These are phyloP conservation scores for Dendrolimus houi DNA, from an alignment of 2,888 invertebrate species.

Conservation along the genomic window DNA sequence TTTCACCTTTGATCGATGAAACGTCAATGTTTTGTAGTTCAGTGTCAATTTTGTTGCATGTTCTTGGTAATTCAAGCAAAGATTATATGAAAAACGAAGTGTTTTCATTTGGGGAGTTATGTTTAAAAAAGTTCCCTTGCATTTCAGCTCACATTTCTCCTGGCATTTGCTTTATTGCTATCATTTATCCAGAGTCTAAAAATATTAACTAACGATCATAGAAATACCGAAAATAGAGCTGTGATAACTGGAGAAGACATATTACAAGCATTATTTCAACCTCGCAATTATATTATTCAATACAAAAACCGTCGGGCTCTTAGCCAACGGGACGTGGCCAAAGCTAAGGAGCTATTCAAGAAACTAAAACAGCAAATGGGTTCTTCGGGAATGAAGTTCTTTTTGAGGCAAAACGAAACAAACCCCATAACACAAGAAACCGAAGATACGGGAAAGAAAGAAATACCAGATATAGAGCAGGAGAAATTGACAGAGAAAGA, in stretches of 20 bases:
- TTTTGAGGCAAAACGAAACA: not conserved
- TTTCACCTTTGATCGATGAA: too few relatives aligned
- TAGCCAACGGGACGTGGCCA: not conserved
- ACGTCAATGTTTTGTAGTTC: too few relatives aligned
- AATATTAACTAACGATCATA: not conserved
- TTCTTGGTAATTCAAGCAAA: too few relatives aligned
- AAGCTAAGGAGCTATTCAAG: not conserved
- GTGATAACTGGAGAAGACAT: not conserved
- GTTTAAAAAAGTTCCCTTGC: not conserved
- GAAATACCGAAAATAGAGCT: not conserved
- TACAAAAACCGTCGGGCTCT: not conserved
- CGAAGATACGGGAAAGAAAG: too few relatives aligned
- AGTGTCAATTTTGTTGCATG: too few relatives aligned
- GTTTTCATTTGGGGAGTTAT: too few relatives aligned
- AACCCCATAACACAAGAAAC: too few relatives aligned
- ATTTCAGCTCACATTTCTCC: not conserved
- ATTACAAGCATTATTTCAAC: not conserved
- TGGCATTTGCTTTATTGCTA: not conserved
- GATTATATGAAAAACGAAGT: too few relatives aligned
- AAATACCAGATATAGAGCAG: not conserved
- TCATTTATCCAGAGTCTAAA: not conserved
- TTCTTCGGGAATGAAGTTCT: not conserved
- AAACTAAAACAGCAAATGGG: not conserved
- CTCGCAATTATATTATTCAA: not conserved
- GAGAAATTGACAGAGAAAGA: constrained; percentile 29